These are phyloP conservation scores for Cryptotis parvus DNA, from an alignment of 2,113 vertebrate genomes.

Conservation along the genomic window DNA sequence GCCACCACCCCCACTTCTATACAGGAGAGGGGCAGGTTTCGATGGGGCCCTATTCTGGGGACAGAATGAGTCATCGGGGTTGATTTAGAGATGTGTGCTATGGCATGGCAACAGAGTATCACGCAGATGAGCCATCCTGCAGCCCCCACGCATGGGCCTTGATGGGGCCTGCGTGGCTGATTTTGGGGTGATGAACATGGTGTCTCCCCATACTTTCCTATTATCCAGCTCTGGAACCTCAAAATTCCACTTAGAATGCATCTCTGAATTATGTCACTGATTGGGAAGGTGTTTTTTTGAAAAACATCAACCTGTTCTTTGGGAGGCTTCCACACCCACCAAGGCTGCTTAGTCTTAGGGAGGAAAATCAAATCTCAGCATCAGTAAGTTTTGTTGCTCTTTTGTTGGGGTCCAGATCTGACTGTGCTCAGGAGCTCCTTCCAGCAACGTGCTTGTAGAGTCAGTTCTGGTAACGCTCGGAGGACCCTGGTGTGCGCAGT, in stretches of 20 bases:
- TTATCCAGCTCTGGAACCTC: neutral
- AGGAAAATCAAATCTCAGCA: neutral
- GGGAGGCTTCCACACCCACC: neutral
- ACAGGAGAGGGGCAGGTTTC: too few relatives aligned
- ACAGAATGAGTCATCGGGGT: too few relatives aligned
- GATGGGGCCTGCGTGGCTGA: neutral
- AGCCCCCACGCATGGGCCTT: neutral
- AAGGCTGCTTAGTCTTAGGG: neutral
- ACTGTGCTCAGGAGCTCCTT: too few relatives aligned
- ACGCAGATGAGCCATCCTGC: too few relatives aligned
- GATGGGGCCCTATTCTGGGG: too few relatives aligned
- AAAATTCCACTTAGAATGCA: conserved; percentile 4
- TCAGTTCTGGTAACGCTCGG: too few relatives aligned
- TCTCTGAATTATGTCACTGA: conserved; percentile 14
- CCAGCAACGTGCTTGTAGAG: too few relatives aligned
- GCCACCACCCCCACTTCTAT: too few relatives aligned
- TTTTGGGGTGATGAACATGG: neutral
- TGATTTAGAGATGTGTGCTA: too few relatives aligned
- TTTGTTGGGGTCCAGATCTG: too few relatives aligned
- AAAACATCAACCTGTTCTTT: neutral
- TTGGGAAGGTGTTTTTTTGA: neutral
- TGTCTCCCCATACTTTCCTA: neutral
- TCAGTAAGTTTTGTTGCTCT: neutral
- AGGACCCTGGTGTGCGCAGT: too few relatives aligned
- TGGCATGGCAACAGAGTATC: too few relatives aligned